Evolutionary conservation across 2,113 vertebrate species (phyloP).

Genomic region (Erpornis zantholeuca): DNA sequence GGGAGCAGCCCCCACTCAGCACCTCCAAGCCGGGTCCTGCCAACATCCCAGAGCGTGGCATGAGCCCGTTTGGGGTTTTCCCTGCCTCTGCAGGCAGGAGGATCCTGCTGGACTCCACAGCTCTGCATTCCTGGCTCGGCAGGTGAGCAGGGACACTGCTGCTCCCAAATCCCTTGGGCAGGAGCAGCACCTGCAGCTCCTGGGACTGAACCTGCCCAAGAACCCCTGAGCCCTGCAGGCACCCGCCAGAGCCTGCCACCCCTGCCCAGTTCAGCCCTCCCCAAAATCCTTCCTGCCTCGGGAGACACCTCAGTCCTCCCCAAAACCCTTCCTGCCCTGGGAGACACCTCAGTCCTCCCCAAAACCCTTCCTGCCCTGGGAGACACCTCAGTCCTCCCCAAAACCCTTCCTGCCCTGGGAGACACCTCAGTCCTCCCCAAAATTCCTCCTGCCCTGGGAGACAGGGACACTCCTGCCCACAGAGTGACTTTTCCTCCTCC

Average conservation of each 20-base stretch:
- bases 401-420: too few relatives aligned
- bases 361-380: accelerated
- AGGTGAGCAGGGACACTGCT: background rate
- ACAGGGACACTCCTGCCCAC: accelerated
- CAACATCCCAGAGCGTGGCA: background rate
- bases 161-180: background rate
- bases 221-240: background rate
- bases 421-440: background rate
- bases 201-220: accelerated
- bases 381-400: background rate
- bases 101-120: background rate
- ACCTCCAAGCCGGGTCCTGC: background rate
- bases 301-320: background rate
- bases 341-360: background rate
- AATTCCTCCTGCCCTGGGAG: background rate
- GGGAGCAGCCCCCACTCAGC: background rate
- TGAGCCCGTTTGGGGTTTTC: background rate
- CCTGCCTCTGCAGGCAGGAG: accelerated
- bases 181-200: background rate
- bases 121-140: background rate
- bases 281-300: background rate
- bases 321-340: background rate
- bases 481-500: accelerated
- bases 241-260: accelerated
- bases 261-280: background rate